Percentiles rank a stretch among this genome's conserved stretches.
These are phyloP conservation scores for Pseudomyrmex concolor DNA, from an alignment of 1,140 invertebrate species.

Conservation along the genomic window DNA sequence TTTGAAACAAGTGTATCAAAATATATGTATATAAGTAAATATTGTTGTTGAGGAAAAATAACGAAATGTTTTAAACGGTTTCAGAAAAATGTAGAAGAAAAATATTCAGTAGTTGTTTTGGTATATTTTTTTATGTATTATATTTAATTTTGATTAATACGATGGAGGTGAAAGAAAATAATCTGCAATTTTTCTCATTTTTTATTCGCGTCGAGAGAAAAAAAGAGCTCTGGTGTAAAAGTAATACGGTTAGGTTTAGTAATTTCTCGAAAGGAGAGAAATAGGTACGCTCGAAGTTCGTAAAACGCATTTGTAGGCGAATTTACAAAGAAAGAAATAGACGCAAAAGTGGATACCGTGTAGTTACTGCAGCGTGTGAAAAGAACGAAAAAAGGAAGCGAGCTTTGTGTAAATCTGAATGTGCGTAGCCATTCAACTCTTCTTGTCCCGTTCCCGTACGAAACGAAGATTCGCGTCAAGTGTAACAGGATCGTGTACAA, in stretches of 20 bases:
- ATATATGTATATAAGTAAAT: too few relatives aligned
- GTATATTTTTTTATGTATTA: background rate
- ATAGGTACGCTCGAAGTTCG: background rate
- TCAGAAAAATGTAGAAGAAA: background rate
- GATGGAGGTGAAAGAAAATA: background rate
- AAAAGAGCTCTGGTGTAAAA: background rate
- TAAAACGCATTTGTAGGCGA: background rate
- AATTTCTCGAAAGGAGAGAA: background rate
- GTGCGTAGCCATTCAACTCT: background rate
- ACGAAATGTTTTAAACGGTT: too few relatives aligned
- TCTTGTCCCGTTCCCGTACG: background rate
- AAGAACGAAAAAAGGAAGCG: slow-evolving; percentile 12
- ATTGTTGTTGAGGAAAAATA: too few relatives aligned
- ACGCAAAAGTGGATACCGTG: background rate
- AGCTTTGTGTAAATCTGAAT: slow-evolving; percentile 10
- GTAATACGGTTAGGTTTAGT: background rate
- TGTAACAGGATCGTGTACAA: background rate
- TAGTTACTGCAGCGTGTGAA: background rate
- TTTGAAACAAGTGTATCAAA: too few relatives aligned
- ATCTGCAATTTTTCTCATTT: background rate
- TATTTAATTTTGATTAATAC: background rate
- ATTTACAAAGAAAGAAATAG: background rate
- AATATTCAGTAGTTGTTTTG: background rate
- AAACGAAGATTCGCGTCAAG: background rate
- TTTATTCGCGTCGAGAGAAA: slow-evolving; percentile 1